These are phyloP conservation scores for Coenonympha arcania DNA, from an alignment of 2,888 invertebrate genomes.

Conservation along the genomic window DNA sequence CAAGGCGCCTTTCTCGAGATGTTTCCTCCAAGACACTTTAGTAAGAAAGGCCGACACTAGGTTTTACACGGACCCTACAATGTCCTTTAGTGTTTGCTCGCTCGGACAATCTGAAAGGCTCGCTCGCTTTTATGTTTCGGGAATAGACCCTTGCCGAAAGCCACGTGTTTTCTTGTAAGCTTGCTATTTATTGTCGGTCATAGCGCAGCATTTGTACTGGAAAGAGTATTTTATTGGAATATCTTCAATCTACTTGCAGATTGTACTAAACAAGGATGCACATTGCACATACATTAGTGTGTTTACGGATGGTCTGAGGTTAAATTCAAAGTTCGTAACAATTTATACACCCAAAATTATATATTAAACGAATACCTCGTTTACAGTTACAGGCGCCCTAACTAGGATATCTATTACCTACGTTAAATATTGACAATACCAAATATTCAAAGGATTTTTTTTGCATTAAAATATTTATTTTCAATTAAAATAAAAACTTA, in stretches of 20 bases:
- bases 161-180: slow-evolving; percentile 10
- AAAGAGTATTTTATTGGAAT: not conserved
- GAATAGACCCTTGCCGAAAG: slow-evolving; percentile 11
- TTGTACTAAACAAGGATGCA: too few relatives aligned
- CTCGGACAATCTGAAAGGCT: slow-evolving; percentile 22
- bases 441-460: too few relatives aligned
- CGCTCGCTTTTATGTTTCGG: slow-evolving; percentile 19
- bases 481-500: too few relatives aligned
- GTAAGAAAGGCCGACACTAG: slow-evolving; percentile 14
- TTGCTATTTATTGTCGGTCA: slow-evolving; percentile 19
- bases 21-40: slow-evolving; percentile 13
- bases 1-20: slow-evolving; percentile 7
- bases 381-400: too few relatives aligned
- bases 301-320: too few relatives aligned
- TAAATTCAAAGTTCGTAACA: too few relatives aligned
- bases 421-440: too few relatives aligned
- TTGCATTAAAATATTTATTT: too few relatives aligned
- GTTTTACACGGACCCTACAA: slow-evolving; percentile 15
- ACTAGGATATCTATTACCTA: too few relatives aligned
- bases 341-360: too few relatives aligned
- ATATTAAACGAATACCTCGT: too few relatives aligned
- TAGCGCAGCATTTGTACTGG: not conserved
- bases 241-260: not conserved
- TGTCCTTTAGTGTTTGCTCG: slow-evolving; percentile 20
- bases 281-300: too few relatives aligned